Base-by-base conservation (phyloP, 2,113 vertebrate genomes). In the Psophia crepitans region DNA sequence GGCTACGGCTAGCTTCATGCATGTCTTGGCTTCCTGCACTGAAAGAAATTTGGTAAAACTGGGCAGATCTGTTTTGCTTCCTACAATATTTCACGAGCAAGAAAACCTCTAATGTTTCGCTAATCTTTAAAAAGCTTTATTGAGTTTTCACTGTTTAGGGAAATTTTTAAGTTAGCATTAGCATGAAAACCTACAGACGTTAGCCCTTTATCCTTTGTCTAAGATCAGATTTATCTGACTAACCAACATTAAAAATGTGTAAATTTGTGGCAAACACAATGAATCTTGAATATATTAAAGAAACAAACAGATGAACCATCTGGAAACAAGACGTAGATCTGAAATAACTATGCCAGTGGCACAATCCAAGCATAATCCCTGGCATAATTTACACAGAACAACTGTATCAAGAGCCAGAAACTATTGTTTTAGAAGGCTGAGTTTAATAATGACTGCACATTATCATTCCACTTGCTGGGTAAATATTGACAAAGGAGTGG, bases 251-350 rank as follows among this genome's bases (percentile, higher is more conserved):
- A 93, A 95, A 96, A 96, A 97, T 76, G 86, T 82, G 86, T 93
- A 93, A 92, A 95, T 95, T 93, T 91, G 80, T 92, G 80, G 86
- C 86, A 95, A 97, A 79, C 77, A 87, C 69, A 92, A 93, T 89
- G 74, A 90, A 95, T 92, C 90, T 95, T 96, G 89, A 95, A 95
- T 92, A 93, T 95, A 89, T 95, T 97, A 90, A 92, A 87, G 78
- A 93, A 97, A 95, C 92, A 97, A 93, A 95, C 80, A 92, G 90
- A 95, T 87, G 96, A 95, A 95, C 97, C 97, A 97, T 96, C 96
- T 97, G 97, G 97, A 97, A 96, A 92, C 60, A 90, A 93, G 90
- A 79, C 4, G 0, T 57, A 89, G 80, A 87, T 89, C 80, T 85
- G 65, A 94, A 97, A 93, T 87, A 93, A 87, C 88, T 89, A 37